These are phyloP conservation scores for Emmelina monodactyla DNA, from an alignment of 2,888 invertebrate species.

Conservation along the genomic window DNA sequence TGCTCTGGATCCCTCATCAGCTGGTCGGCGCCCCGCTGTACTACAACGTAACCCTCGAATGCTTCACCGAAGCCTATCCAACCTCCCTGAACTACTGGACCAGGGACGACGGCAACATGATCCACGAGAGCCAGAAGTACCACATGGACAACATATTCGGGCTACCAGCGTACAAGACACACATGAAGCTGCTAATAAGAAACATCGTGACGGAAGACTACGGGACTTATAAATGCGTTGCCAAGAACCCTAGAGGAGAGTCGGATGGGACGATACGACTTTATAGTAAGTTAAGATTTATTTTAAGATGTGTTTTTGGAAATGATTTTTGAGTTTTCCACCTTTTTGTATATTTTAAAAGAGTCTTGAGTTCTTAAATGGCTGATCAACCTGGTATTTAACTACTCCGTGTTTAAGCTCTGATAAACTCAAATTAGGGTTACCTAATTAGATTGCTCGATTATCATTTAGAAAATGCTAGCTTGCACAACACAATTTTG, in stretches of 20 bases:
- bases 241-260: slow-evolving; percentile 90
- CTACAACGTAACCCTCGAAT: slow-evolving; percentile 85
- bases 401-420: too few species aligned
- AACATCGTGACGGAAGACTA: slow-evolving; percentile 82
- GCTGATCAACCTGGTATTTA: too few species aligned
- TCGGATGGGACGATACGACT: slow-evolving; percentile 89
- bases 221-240: slow-evolving; percentile 86
- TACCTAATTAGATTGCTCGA: too few species aligned
- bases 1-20: slow-evolving; percentile 92
- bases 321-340: too few species aligned
- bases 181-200: slow-evolving; percentile 84
- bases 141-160: slow-evolving; percentile 77
- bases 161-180: slow-evolving; percentile 80
- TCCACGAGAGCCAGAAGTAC: slow-evolving; percentile 85
- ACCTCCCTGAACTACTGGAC: slow-evolving; percentile 93
- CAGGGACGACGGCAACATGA: slow-evolving; percentile 86
- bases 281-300: slow-evolving; percentile 84
- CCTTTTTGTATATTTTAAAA: too few species aligned
- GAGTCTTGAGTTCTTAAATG: too few species aligned
- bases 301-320: too few species aligned
- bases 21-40: slow-evolving; percentile 85
- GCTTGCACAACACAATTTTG: too few species aligned
- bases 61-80: slow-evolving; percentile 90
- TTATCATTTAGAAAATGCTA: too few species aligned
- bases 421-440: too few species aligned